These are phyloP conservation scores for Triplophysa tibetana DNA, from an alignment of 2,113 vertebrate species.

Conservation along the genomic window DNA sequence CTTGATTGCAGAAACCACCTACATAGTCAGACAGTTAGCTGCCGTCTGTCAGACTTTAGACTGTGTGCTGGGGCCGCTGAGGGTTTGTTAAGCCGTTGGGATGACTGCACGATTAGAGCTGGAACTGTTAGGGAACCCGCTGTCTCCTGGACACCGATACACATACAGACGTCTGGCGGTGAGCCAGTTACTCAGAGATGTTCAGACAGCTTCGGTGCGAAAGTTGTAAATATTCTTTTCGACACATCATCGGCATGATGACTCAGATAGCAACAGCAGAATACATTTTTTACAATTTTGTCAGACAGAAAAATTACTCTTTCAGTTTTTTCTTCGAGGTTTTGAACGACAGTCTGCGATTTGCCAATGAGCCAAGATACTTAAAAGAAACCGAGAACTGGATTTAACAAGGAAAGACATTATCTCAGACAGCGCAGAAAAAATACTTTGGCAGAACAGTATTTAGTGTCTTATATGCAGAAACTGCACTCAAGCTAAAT, in stretches of 20 bases:
- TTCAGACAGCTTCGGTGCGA: slow-evolving; percentile 12
- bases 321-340: too few species aligned
- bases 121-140: slow-evolving; percentile 13
- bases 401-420: background rate
- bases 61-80: slow-evolving; percentile 2
- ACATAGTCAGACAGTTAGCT: slow-evolving; percentile 38
- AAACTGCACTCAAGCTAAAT: background rate
- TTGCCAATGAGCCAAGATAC: too few species aligned
- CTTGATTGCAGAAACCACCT: slow-evolving; percentile 10
- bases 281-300: background rate
- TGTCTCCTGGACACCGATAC: slow-evolving; percentile 3
- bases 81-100: slow-evolving; percentile 14
- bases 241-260: background rate
- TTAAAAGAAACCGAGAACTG: too few species aligned
- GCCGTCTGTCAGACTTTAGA: slow-evolving; percentile 16
- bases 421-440: background rate
- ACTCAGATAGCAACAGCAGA: background rate
- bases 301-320: background rate
- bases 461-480: background rate
- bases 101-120: slow-evolving; percentile 21
- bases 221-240: slow-evolving; percentile 26
- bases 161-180: slow-evolving; percentile 20
- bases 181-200: slow-evolving; percentile 25
- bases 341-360: too few species aligned
- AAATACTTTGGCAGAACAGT: background rate